Conservation (phyloP, 23 tunicate genomes). For the Corella eumyota region DNA sequence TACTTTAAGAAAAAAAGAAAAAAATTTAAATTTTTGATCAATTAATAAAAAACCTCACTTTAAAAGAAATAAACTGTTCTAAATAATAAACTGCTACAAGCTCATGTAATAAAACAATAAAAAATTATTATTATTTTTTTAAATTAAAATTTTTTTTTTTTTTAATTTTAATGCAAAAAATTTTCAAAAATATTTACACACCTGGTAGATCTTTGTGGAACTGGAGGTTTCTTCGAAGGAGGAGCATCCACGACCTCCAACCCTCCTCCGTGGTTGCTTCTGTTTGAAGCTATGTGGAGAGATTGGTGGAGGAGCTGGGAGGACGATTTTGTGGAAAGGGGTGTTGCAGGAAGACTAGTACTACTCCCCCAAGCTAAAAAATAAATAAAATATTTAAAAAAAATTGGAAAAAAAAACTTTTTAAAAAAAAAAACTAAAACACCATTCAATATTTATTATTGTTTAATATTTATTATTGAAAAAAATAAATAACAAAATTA, state of each 20-base stretch:
- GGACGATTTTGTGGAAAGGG: conserved; percentile 10
- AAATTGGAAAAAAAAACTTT: not conserved
- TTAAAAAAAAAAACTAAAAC: not conserved
- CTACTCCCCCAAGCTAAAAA: conserved; percentile 43
- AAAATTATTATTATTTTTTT: no score
- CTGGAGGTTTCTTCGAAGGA: conserved; percentile 30
- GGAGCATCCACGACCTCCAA: no score
- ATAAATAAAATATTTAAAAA: not conserved
- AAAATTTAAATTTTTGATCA: no score
- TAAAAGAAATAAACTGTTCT: no score
- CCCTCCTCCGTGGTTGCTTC: not conserved
- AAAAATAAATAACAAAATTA: not conserved
- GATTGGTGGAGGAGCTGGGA: conserved; percentile 9
- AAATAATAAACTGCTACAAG: no score
- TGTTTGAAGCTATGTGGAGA: not conserved
- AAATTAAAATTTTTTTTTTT: no score
- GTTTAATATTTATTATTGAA: not conserved
- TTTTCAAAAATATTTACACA: conserved; percentile 3
- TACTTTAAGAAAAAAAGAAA: conserved; percentile 6
- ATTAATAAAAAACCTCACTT: no score
- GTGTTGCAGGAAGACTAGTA: conserved; percentile 25
- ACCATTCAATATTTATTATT: not conserved
- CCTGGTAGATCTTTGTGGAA: conserved; percentile 59
- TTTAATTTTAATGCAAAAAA: no score
- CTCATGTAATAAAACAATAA: no score